Conservation (phyloP, 1,140 invertebrate species). For the Drosophila sp. region DNA sequence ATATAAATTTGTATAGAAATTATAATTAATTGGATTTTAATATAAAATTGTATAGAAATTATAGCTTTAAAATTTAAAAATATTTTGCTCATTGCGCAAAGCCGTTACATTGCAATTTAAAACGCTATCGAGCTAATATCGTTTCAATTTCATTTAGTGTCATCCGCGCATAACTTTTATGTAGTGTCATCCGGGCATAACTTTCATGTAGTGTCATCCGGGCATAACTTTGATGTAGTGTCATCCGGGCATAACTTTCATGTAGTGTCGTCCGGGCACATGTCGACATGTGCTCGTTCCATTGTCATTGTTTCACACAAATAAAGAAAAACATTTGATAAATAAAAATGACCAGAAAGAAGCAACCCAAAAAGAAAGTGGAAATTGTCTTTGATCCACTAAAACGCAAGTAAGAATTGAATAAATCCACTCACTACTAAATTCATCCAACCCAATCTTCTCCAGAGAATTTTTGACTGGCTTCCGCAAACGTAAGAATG, state of each 20-base stretch:
- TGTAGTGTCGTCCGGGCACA: neutral
- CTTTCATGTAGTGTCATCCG: no score
- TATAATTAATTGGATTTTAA: no score
- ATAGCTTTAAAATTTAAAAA: no score
- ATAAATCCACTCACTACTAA: neutral
- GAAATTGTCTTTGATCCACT: slow-evolving; percentile 86
- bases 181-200: no score
- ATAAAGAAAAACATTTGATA: slow-evolving; percentile 4
- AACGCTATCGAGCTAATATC: no score
- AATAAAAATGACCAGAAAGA: slow-evolving; percentile 54
- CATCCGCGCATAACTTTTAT: no score
- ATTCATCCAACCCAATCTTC: neutral
- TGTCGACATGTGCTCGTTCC: slow-evolving; percentile 9
- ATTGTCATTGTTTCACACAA: slow-evolving; percentile 26
- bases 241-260: neutral
- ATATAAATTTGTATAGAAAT: no score
- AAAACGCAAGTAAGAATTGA: slow-evolving; percentile 84
- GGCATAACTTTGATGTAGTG: neutral
- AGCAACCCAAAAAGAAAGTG: slow-evolving; percentile 84
- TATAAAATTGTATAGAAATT: no score
- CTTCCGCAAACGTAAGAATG: slow-evolving; percentile 90
- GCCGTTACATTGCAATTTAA: no score
- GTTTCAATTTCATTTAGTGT: no score
- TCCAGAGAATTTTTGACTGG: slow-evolving; percentile 89
- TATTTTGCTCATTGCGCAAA: no score